Evolutionary conservation across 2,888 invertebrate species (phyloP), one percentile per base, ranked within the genome.

Genomic region (Acronicta alni): DNA sequence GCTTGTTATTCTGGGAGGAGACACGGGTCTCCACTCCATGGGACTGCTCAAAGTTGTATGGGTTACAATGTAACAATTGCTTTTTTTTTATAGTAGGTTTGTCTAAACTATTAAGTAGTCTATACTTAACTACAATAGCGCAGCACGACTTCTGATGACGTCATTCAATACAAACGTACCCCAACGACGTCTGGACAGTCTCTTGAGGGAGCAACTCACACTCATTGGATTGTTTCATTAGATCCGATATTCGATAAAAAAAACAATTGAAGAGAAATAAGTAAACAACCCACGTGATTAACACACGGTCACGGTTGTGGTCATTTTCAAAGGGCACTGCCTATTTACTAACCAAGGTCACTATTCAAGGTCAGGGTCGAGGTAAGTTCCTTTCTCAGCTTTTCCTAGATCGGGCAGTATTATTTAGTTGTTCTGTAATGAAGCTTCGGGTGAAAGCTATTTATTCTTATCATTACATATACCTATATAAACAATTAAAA

Each of bases 101-200:
- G n/a, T 67, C 60, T 65, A 35, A 0, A 20, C 18, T 17, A 20
- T 49, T 49, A 15, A 5, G 0, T 38, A 17, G 2, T 67, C 55
- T 67, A 46, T 38, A 30, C 14, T 12, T 39, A 20, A 20, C 7
- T 26, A 12, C 6, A 38, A 30, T 43, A 47, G 18, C 23, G 3
- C 38, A 49, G 37, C 15, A 32, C 0, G 32, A 42, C 23, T 42
- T n/a, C 23, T 67, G 12, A 44, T 54, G 41, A 60, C 10, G 16
- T 8, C 38, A 38, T 38, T 54, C 14, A 38, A 16, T 23, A 42
- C 17, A 42, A 38, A 44, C 18, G 18, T 38, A 8, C 37, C 9
- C 37, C 4, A 0, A 41, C n/a, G 30, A 37, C 23, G 23, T 45
- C 17, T 37, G 37, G 15, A 2, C 14, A 41, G 7, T 59, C 39